phyloP scores from a whole-genome alignment of 2,888 invertebrate genomes.

The Drepanosiphum platanoidis region DNA sequence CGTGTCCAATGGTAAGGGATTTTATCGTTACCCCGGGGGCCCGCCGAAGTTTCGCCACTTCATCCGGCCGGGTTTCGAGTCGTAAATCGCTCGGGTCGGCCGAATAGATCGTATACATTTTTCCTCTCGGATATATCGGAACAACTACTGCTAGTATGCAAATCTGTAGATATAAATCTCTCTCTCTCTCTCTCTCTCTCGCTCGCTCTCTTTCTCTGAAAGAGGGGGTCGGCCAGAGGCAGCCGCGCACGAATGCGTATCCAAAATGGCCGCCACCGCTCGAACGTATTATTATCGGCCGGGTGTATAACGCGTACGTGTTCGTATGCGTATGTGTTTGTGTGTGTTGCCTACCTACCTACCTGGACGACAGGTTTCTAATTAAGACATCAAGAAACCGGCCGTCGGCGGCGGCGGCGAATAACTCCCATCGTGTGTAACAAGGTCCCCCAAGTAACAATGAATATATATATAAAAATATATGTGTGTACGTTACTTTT shows the following conservation, averaged over 20 bases:
- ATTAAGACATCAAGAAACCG: slow-evolving; percentile 60
- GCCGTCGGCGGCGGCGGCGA: slow-evolving; percentile 44
- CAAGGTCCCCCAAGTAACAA: slow-evolving; percentile 43
- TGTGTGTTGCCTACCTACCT: not conserved
- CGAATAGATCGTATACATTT: slow-evolving; percentile 37
- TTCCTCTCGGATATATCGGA: slow-evolving; percentile 32
- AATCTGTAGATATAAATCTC: slow-evolving; percentile 58
- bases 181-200: not conserved
- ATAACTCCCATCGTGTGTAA: slow-evolving; percentile 58
- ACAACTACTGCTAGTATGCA: slow-evolving; percentile 56
- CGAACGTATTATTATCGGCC: slow-evolving; percentile 40
- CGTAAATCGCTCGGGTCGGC: slow-evolving; percentile 59
- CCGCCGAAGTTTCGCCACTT: slow-evolving; percentile 32
- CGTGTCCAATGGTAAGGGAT: slow-evolving; percentile 44
- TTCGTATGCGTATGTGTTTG: not conserved
- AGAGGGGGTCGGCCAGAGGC: slow-evolving; percentile 10
- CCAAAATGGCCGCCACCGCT: slow-evolving; percentile 57
- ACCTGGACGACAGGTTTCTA: slow-evolving; percentile 59
- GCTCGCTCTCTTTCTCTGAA: not conserved
- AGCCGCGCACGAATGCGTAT: slow-evolving; percentile 47
- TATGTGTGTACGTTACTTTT: not conserved
- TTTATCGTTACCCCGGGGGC: slow-evolving; percentile 38
- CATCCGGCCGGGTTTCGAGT: slow-evolving; percentile 19
- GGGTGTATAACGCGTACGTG: not conserved
- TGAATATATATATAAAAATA: slow-evolving; percentile 33